Base-by-base conservation (phyloP, 1,140 invertebrate species). In the Pararge aegeria region DNA sequence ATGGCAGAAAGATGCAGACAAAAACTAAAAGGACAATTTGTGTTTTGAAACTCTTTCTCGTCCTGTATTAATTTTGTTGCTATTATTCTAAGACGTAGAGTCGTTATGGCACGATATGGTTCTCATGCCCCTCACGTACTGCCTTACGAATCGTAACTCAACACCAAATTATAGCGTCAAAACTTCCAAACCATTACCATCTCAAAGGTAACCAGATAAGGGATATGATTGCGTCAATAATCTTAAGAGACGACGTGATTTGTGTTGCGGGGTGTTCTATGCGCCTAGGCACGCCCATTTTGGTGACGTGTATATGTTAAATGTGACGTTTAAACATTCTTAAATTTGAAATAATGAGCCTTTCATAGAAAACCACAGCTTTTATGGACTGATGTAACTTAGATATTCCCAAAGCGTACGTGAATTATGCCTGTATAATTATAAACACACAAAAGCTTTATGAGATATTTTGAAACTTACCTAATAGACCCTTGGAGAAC, bases 111-210 rank as follows among this genome's bases (percentile, higher is more conserved):
- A 34, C 52, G 61, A 48, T 60, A 66, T 63, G 51, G 70, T 83
- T 83, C 82, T 76, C 82, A 85, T 88, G 81, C 81, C 75, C 70
- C 78, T 84, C 85, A 86, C 85, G 83, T 88, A 78, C 48, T 53
- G 44, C 42, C 29, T 49, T 61, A 71, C 62, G 62, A 55, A 63
- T 58, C 53, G 65, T 42, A 54, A 61, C 65, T 34, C 54, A 57
- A 55, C 67, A 56, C 30, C 50, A 46, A 55, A 53, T 38, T 61
- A 30, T 38, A 55, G 46, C 63, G 60, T 57, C 63, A 62, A 66
- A 59, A 63, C 38, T 46, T 56, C 38, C 64, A 63, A 64, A 42
- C 58, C 55, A 70, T 69, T 76, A 46, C 69, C 53, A 27, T 20
- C 62, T 59, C 58, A 60, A 57, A 34, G 29, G 13, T 51, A 53